Conservation (phyloP, 2,888 invertebrate genomes). For the Belgica antarctica region DNA sequence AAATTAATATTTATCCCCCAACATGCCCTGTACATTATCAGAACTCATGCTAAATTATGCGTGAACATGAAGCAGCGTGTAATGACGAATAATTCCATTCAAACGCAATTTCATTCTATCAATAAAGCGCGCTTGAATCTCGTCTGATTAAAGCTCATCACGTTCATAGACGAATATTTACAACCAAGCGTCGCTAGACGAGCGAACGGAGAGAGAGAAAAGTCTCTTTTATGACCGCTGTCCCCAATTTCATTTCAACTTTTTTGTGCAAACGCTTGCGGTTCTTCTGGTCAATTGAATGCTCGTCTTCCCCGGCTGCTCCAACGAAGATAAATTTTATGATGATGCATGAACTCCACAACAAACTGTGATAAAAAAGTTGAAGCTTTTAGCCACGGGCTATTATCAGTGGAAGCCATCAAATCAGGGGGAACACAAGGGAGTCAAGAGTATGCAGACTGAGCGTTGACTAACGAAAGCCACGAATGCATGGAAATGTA, state of each 20-base stretch:
- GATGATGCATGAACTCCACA: not conserved
- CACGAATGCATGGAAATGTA: not conserved
- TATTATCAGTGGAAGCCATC: no score
- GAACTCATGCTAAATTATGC: no score
- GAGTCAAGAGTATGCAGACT: no score
- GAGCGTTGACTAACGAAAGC: no score
- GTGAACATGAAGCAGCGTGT: no score
- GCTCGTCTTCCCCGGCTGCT: not conserved
- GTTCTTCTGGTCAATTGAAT: conserved; percentile 15
- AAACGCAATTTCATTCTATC: no score
- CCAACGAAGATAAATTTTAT: not conserved
- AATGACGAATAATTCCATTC: no score
- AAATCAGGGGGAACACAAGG: no score
- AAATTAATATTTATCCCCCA: conserved; percentile 38
- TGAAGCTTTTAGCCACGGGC: not conserved
- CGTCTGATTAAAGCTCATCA: not conserved
- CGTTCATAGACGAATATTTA: conserved; percentile 15
- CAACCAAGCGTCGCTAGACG: not conserved
- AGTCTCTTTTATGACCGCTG: not conserved
- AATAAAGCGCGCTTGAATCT: not conserved
- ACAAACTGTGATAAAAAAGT: not conserved
- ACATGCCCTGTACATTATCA: no score
- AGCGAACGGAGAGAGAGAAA: not conserved
- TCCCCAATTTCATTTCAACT: not conserved
- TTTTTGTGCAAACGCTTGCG: conserved; percentile 1